These are phyloP conservation scores for Leptura quadrifasciata DNA, from an alignment of 2,888 invertebrate genomes.

Conservation along the genomic window DNA sequence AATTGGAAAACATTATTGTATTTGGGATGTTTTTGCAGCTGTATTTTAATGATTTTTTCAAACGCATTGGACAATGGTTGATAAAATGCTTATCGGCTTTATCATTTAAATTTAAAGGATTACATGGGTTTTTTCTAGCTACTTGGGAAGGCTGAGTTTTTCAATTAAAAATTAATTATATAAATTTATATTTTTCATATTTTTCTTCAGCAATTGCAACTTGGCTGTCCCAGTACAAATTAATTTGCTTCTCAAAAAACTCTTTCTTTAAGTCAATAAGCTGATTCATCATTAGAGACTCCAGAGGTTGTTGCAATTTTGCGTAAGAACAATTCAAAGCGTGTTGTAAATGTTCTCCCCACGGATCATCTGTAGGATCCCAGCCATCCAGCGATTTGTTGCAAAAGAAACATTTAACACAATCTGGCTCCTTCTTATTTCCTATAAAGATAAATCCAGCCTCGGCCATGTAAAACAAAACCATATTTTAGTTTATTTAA, in stretches of 20 bases:
- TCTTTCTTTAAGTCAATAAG: constrained; percentile 48
- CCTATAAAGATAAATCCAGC: constrained; percentile 89
- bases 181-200: constrained; percentile 31
- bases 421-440: constrained; percentile 81
- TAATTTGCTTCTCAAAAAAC: constrained; percentile 29
- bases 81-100: no score
- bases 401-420: constrained; percentile 89
- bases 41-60: no score
- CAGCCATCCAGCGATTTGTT: constrained; percentile 90
- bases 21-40: no score
- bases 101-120: no score
- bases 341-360: constrained; percentile 86
- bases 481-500: no score
- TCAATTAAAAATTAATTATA: no score
- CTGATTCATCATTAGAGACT: constrained; percentile 74
- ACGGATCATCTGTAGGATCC: constrained; percentile 89
- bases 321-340: constrained; percentile 83
- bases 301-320: constrained; percentile 79
- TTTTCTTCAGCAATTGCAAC: constrained; percentile 27
- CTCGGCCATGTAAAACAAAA: constrained; percentile 82
- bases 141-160: no score
- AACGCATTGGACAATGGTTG: no score
- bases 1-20: no score
- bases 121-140: no score
- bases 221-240: constrained; percentile 30